These are phyloP conservation scores for Tenthredo notha DNA, from an alignment of 2,888 invertebrate species.

Conservation along the genomic window DNA sequence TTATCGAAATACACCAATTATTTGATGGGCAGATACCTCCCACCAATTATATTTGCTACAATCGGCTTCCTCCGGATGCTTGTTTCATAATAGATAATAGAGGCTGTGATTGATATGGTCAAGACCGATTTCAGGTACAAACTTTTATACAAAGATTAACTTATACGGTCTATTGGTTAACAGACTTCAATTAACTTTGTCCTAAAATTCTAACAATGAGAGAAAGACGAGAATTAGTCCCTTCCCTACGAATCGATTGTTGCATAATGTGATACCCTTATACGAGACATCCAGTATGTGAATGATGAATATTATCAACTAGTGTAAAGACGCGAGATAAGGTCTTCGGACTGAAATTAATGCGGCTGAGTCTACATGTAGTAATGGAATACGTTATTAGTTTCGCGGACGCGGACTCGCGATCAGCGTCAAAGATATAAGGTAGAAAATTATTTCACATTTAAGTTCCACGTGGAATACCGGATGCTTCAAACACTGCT, in stretches of 20 bases:
- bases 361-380: neutral
- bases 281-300: neutral
- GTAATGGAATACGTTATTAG: conserved; percentile 6
- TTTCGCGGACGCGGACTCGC: neutral
- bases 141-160: neutral
- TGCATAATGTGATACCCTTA: neutral
- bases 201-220: neutral
- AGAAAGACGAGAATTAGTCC: neutral
- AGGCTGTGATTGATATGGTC: neutral
- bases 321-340: neutral
- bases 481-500: neutral
- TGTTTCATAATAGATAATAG: neutral
- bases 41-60: neutral
- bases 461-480: conserved; percentile 3
- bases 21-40: neutral
- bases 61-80: neutral
- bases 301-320: neutral
- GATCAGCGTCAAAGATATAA: neutral
- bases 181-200: neutral
- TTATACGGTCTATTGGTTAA: neutral
- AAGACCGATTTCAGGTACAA: neutral
- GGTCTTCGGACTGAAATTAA: neutral
- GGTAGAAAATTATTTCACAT: neutral
- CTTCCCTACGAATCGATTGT: neutral
- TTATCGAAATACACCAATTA: conserved; percentile 3